Percentiles rank a stretch among this genome's conserved stretches.
These are phyloP conservation scores for Metopia argyrocephala DNA, from an alignment of 2,888 invertebrate species.

Conservation along the genomic window DNA sequence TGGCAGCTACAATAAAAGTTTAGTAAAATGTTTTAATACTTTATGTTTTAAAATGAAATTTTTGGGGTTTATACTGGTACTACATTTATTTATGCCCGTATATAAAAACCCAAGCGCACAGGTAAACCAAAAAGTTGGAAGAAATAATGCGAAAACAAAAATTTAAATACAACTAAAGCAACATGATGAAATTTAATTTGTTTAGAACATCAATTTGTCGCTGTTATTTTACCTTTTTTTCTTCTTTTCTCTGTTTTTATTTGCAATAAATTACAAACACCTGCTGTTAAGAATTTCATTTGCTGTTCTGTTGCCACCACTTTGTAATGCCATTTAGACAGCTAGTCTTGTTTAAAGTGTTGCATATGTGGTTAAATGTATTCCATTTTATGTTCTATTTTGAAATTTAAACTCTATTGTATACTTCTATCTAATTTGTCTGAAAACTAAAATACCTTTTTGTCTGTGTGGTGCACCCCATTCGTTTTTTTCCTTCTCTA, in stretches of 20 bases:
- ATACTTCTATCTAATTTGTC: too few relatives aligned
- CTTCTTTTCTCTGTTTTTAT: constrained; percentile 34
- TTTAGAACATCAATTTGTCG: constrained; percentile 62
- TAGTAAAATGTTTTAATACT: too few relatives aligned
- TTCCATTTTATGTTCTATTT: constrained; percentile 5
- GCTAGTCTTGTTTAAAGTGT: constrained; percentile 33
- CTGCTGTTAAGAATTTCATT: constrained; percentile 52
- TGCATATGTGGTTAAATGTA: constrained; percentile 52
- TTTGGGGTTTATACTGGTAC: neutral
- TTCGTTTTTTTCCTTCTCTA: too few relatives aligned
- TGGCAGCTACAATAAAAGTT: constrained; percentile 52
- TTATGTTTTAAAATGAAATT: too few relatives aligned
- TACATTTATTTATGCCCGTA: neutral
- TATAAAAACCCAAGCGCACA: neutral
- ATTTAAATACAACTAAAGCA: constrained; percentile 1
- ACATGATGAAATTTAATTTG: constrained; percentile 51
- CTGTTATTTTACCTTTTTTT: constrained; percentile 55
- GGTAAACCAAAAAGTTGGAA: neutral
- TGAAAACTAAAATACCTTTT: too few relatives aligned
- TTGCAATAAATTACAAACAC: constrained; percentile 53
- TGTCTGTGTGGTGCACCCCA: too few relatives aligned
- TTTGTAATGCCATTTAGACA: neutral
- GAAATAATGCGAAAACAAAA: neutral
- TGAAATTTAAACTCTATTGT: constrained; percentile 36
- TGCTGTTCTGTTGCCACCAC: constrained; percentile 11